phyloP scores from a whole-genome alignment of 2,113 vertebrate species.

The Lepus europaeus region DNA sequence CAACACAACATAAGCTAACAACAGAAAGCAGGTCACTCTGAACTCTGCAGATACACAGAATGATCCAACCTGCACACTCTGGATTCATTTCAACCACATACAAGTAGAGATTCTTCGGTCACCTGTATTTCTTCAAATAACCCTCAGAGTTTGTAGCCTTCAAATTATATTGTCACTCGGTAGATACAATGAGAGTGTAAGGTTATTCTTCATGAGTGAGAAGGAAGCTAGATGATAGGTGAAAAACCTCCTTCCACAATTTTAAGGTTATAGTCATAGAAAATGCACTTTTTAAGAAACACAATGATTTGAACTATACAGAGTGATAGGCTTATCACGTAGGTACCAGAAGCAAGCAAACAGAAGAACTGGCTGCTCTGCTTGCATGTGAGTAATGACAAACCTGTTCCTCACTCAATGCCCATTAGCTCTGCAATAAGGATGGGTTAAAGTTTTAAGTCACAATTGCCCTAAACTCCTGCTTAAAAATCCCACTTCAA shows the following conservation, averaged over 20 bases:
- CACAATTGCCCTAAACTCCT: not conserved
- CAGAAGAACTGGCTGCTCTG: not conserved
- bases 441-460: not conserved
- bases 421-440: not conserved
- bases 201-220: not conserved
- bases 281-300: constrained; percentile 23
- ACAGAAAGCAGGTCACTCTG: not conserved
- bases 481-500: not conserved
- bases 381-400: not conserved
- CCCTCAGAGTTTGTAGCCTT: not conserved
- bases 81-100: not conserved
- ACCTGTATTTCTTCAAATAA: constrained; percentile 3
- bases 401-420: not conserved
- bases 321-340: not conserved
- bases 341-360: not conserved
- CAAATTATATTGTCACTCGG: not conserved
- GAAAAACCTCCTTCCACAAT: not conserved
- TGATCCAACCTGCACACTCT: not conserved
- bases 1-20: not conserved
- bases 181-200: not conserved
- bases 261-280: not conserved
- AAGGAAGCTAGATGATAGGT: not conserved
- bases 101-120: not conserved
- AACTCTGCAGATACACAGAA: not conserved
- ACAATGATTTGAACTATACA: not conserved